A percentile compares a stretch with the other conserved stretches of the same genome.
Conservation (phyloP, 2,797 vertebrate species). For the Centropyge bicolor region DNA sequence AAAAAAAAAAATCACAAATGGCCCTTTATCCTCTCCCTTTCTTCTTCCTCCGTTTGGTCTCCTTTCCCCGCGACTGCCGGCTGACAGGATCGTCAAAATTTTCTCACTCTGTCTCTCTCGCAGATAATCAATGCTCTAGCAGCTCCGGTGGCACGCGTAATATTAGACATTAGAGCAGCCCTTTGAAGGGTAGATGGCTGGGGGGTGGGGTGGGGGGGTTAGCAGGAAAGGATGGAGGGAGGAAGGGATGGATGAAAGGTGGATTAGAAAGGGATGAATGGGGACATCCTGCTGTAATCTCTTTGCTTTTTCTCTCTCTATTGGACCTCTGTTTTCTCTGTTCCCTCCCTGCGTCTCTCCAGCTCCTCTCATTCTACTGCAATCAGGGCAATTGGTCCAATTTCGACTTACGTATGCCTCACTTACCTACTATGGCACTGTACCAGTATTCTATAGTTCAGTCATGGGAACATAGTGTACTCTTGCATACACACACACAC, state of each 20-base stretch:
- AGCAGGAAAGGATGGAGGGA: constrained; percentile 67
- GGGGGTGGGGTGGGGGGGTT: constrained; percentile 32
- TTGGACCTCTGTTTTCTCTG: constrained; percentile 52
- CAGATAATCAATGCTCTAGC: constrained; percentile 73
- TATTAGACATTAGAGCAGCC: constrained; percentile 72
- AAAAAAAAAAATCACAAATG: constrained; percentile 22
- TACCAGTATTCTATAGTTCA: constrained; percentile 53
- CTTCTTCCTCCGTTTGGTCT: constrained; percentile 16
- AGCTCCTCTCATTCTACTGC: constrained; percentile 41
- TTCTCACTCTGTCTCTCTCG: constrained; percentile 47
- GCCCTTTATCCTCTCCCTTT: constrained; percentile 35
- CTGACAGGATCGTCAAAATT: constrained; percentile 45
- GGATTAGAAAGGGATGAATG: constrained; percentile 83
- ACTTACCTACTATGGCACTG: constrained; percentile 41
- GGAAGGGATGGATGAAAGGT: constrained; percentile 75
- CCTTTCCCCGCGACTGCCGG: constrained; percentile 17
- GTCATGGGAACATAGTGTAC: constrained; percentile 59
- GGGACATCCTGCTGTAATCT: constrained; percentile 83
- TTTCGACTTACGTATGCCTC: constrained; percentile 52
- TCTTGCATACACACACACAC: constrained; percentile 13
- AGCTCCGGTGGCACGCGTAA: constrained; percentile 69
- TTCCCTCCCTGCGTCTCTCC: constrained; percentile 11
- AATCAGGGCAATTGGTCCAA: constrained; percentile 59
- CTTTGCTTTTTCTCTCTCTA: constrained; percentile 53
- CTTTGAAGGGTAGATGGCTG: constrained; percentile 72